Conservation (phyloP, 1,140 invertebrate species). For the Catajapyx aquilonaris region DNA sequence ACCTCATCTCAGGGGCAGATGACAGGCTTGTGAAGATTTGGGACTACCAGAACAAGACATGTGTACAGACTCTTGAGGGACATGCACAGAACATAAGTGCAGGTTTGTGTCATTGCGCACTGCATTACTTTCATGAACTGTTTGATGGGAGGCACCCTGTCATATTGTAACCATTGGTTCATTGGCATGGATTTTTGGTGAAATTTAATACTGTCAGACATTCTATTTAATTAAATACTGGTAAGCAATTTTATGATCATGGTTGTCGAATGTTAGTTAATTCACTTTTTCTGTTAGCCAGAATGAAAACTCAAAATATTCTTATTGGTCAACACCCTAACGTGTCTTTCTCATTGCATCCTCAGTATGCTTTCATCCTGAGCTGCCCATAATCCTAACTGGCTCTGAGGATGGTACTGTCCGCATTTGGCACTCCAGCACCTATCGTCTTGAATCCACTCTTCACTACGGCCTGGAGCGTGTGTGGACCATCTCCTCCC, state of each 20-base stretch:
- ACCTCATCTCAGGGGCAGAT: slow-evolving; percentile 96
- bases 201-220: too few species aligned
- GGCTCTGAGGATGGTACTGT: slow-evolving; percentile 96
- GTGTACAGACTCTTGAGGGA: slow-evolving; percentile 93
- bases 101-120: too few species aligned
- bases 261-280: too few species aligned
- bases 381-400: slow-evolving; percentile 89
- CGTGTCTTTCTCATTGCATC: slow-evolving; percentile 5
- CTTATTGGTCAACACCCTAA: too few species aligned
- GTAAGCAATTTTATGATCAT: too few species aligned
- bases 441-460: slow-evolving; percentile 86
- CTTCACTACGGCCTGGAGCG: slow-evolving; percentile 96
- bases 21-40: slow-evolving; percentile 96
- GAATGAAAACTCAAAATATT: too few species aligned
- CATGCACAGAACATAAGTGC: slow-evolving; percentile 91
- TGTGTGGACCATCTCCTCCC: slow-evolving; percentile 91
- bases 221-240: too few species aligned
- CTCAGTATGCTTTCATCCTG: slow-evolving; percentile 84
- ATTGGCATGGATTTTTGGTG: too few species aligned
- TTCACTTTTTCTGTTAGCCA: too few species aligned
- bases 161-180: too few species aligned
- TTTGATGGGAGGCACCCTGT: too few species aligned
- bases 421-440: slow-evolving; percentile 93
- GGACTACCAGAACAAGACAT: slow-evolving; percentile 99
- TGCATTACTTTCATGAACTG: too few species aligned